phyloP scores from a whole-genome alignment of 1,140 invertebrate species.

The Oryzaephilus surinamensis region DNA sequence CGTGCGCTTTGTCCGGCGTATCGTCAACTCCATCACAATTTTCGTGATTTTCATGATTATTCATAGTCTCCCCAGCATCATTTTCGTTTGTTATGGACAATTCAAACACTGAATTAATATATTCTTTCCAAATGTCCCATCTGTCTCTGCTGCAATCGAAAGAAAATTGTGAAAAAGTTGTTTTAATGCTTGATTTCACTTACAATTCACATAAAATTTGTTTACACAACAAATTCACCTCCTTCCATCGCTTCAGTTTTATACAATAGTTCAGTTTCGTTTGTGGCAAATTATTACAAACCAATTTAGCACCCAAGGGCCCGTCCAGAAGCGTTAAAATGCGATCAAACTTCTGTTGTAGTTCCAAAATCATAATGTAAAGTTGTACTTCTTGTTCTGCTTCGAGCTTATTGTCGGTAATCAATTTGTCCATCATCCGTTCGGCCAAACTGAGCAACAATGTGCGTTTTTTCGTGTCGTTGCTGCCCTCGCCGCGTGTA shows the following conservation, averaged over 20 bases:
- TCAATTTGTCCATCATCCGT: conserved; percentile 76
- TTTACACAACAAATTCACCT: conserved; percentile 59
- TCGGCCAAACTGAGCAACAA: conserved; percentile 77
- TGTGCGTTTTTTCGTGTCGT: conserved; percentile 43
- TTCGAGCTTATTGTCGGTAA: conserved; percentile 80
- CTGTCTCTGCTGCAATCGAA: conserved; percentile 50
- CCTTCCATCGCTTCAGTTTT: conserved; percentile 59
- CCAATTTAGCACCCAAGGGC: conserved; percentile 53
- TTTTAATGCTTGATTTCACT: conserved; percentile 24
- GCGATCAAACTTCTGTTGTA: conserved; percentile 72
- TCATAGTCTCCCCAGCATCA: conserved; percentile 5
- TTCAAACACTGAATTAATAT: conserved; percentile 55
- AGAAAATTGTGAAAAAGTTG: neutral
- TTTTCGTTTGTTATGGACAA: conserved; percentile 36
- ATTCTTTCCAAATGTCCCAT: conserved; percentile 65
- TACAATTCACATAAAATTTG: conserved; percentile 57
- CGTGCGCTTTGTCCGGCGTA: conserved; percentile 50
- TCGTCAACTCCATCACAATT: conserved; percentile 33
- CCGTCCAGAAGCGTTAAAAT: conserved; percentile 70
- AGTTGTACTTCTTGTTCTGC: conserved; percentile 87
- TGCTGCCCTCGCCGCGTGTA: conserved; percentile 33
- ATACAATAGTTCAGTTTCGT: conserved; percentile 63
- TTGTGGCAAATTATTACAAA: conserved; percentile 49
- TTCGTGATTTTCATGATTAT: conserved; percentile 19
- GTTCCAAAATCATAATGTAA: conserved; percentile 82